Evolutionary conservation across 2,888 invertebrate species (phyloP).

Genomic region (Psylliodes chrysocephalus): DNA sequence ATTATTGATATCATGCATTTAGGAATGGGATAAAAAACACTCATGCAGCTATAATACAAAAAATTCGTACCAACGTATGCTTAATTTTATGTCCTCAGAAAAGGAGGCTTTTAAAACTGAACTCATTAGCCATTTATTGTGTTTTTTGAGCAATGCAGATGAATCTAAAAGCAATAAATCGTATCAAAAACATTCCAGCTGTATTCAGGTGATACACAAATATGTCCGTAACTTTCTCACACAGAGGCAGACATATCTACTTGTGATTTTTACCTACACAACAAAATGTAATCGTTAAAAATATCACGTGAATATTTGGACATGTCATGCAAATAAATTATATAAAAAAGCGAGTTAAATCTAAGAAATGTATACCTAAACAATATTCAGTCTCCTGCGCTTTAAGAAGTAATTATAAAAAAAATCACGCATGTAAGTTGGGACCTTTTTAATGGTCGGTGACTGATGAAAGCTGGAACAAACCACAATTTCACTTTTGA

Average conservation of each 20-base stretch:
- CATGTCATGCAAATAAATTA: slow-evolving; percentile 6
- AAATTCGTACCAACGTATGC: slow-evolving; percentile 63
- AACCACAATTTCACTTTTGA: slow-evolving; percentile 29
- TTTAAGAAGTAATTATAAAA: slow-evolving; percentile 14
- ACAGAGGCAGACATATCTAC: not conserved
- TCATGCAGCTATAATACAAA: slow-evolving; percentile 21
- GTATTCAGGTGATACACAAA: not conserved
- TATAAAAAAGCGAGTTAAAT: slow-evolving; percentile 3
- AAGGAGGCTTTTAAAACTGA: slow-evolving; percentile 65
- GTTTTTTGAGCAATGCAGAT: slow-evolving; percentile 18
- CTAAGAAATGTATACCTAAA: slow-evolving; percentile 16
- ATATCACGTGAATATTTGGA: not conserved
- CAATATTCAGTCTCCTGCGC: slow-evolving; percentile 8
- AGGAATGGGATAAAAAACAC: not conserved
- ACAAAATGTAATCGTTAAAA: not conserved
- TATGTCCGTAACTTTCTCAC: not conserved
- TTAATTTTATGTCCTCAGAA: slow-evolving; percentile 65
- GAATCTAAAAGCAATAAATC: slow-evolving; percentile 44
- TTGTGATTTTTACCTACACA: not conserved
- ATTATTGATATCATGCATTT: slow-evolving; percentile 4
- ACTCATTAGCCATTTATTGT: slow-evolving; percentile 57
- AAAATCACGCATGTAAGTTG: slow-evolving; percentile 22
- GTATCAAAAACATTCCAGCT: slow-evolving; percentile 29
- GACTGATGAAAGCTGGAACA: slow-evolving; percentile 16
- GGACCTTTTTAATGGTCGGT: not conserved